phyloP scores from a whole-genome alignment of 2,797 vertebrate species.

The Myotis pilosus region DNA sequence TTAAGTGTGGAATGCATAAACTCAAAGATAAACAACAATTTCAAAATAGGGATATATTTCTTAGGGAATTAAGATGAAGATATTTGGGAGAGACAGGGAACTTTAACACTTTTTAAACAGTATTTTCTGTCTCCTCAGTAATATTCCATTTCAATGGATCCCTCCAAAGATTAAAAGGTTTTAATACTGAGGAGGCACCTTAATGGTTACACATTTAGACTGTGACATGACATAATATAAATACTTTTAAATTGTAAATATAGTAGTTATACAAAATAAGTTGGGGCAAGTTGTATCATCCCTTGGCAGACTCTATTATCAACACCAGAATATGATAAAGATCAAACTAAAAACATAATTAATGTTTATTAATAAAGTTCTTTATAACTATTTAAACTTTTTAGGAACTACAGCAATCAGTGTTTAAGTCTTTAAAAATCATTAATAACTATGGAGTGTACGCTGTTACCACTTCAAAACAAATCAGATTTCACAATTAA shows the following conservation, averaged over 20 bases:
- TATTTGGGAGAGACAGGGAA: neutral
- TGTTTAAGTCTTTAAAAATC: neutral
- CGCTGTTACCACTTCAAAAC: constrained; percentile 45
- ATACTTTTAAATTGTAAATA: constrained; percentile 22
- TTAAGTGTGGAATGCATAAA: neutral
- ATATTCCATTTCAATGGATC: neutral
- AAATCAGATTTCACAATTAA: constrained; percentile 81
- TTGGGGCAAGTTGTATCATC: neutral
- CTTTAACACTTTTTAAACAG: neutral
- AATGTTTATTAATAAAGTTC: neutral
- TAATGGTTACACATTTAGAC: neutral
- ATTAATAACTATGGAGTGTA: constrained; percentile 56
- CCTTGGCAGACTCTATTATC: neutral
- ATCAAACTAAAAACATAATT: constrained; percentile 13
- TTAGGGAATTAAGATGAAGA: neutral
- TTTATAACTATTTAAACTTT: neutral
- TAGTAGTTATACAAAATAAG: constrained; percentile 1
- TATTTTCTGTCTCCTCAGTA: neutral
- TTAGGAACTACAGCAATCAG: neutral
- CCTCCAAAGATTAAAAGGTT: constrained; percentile 15
- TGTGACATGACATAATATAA: neutral
- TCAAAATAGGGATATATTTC: neutral
- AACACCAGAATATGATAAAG: neutral
- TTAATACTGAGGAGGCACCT: constrained; percentile 36
- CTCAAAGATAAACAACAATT: neutral